Evolutionary conservation across 1,140 invertebrate species (phyloP), one percentile per base, ranked within the genome.

Genomic region (Pantala flavescens): DNA sequence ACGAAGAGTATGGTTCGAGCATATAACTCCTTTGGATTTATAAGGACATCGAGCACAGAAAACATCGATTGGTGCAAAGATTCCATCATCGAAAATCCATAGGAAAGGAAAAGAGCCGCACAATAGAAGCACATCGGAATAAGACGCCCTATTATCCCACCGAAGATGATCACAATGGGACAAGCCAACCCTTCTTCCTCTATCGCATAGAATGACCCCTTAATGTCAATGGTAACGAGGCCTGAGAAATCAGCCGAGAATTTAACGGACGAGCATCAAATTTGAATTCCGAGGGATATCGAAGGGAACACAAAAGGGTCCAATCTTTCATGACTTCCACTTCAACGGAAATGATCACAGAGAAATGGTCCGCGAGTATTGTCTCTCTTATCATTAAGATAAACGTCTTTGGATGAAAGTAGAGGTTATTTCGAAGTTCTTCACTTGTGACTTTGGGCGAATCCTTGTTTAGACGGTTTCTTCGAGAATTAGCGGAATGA

Each of bases 251-350:
- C 28, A 16, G 49, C 49, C 71, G 24, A 72, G 71, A 72, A 72
- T 72, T 72, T 24, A 24, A 11, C 71, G 71, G 42, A n/a, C 71
- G 42, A 72, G 71, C 71, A 72, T 72, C 71, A 72, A 72, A 72
- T 72, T 72, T 72, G 71, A 72, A 72, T 72, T 72, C 71, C 71
- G 24, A 42, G 28, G 0, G 42, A 24, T 16, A 72, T n/a, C 23
- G 24, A 1, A 28, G 71, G 21, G 71, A 28, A 12, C 49, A 63
- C 16, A 63, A 14, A 63, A 63, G 1, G 49, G 49, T 12, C 49
- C 3, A 63, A 63, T 63, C 49, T 63, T 63, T 63, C 49, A 63
- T 63, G 49, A 63, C 49, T 63, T 63, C 49, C 49, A 12, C 49
- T 21, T 63, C 49, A 12, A 63, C 12, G 49, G 49, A 63, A 14